Evolutionary conservation across 2,888 invertebrate genomes (phyloP).

Genomic region (Megalurothrips usitatus): DNA sequence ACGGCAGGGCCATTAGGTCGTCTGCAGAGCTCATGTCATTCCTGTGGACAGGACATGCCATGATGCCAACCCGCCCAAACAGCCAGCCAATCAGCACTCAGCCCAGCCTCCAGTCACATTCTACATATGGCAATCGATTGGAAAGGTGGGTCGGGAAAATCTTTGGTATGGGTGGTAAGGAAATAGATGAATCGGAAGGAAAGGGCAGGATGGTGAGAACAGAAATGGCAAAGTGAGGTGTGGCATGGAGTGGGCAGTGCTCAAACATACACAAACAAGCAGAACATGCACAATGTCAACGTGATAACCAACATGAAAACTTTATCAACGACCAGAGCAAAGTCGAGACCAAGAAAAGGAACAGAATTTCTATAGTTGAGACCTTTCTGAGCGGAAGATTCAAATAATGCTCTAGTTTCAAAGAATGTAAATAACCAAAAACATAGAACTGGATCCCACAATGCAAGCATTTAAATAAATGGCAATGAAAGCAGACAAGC

Average conservation of each 20-base stretch:
- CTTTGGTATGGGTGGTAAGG: no score
- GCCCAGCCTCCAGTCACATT: background rate
- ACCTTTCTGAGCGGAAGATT: no score
- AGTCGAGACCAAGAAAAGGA: no score
- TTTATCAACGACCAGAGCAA: background rate
- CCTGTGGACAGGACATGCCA: constrained; percentile 16
- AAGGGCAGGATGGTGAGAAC: background rate
- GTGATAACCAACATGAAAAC: constrained; percentile 12
- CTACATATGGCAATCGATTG: background rate
- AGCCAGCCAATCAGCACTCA: background rate
- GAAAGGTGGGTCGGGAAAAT: background rate
- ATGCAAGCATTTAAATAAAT: background rate
- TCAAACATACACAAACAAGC: constrained; percentile 13
- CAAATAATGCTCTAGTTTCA: no score
- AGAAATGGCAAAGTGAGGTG: background rate
- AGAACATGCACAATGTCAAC: constrained; percentile 22
- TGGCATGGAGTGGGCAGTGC: constrained; percentile 4
- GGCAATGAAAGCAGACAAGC: background rate
- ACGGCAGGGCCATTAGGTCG: constrained; percentile 28
- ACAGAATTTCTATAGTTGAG: no score
- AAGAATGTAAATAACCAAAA: background rate
- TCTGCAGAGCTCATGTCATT: constrained; percentile 19
- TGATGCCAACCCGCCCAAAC: background rate
- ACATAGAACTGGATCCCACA: background rate
- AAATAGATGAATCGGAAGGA: background rate